Evolutionary conservation across 2,113 vertebrate genomes (phyloP).

Genomic region (Lasiurus borealis): DNA sequence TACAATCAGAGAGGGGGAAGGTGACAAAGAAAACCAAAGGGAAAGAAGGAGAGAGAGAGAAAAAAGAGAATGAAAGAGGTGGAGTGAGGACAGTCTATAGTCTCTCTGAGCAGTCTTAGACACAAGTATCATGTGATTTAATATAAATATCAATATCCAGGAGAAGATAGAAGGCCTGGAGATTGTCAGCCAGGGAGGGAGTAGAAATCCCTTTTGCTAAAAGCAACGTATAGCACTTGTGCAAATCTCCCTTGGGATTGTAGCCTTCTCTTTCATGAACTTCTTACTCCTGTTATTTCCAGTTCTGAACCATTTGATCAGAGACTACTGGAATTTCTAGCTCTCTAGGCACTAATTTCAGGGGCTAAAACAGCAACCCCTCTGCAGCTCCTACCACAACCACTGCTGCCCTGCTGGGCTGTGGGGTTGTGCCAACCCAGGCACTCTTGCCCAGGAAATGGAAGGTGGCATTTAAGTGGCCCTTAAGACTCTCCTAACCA

Average conservation of each 20-base stretch:
- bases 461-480: slow-evolving; percentile 82
- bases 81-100: background rate
- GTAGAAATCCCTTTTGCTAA: background rate
- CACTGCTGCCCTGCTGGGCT: slow-evolving; percentile 63
- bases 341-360: slow-evolving; percentile 82
- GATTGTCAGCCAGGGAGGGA: background rate
- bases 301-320: slow-evolving; percentile 78
- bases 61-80: background rate
- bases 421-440: slow-evolving; percentile 74
- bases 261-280: slow-evolving; percentile 79
- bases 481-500: slow-evolving; percentile 72
- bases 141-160: background rate
- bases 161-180: background rate
- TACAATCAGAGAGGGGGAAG: background rate
- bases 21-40: background rate
- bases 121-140: background rate
- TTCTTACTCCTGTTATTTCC: slow-evolving; percentile 82
- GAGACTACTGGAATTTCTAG: slow-evolving; percentile 78
- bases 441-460: slow-evolving; percentile 82
- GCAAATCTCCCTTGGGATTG: slow-evolving; percentile 57
- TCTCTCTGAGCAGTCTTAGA: background rate
- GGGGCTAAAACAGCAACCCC: slow-evolving; percentile 74
- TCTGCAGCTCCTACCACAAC: slow-evolving; percentile 67
- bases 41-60: background rate
- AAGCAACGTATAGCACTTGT: background rate